Evolutionary conservation across 2,797 vertebrate species (phyloP).

Genomic region (Erpetoichthys calabaricus): DNA sequence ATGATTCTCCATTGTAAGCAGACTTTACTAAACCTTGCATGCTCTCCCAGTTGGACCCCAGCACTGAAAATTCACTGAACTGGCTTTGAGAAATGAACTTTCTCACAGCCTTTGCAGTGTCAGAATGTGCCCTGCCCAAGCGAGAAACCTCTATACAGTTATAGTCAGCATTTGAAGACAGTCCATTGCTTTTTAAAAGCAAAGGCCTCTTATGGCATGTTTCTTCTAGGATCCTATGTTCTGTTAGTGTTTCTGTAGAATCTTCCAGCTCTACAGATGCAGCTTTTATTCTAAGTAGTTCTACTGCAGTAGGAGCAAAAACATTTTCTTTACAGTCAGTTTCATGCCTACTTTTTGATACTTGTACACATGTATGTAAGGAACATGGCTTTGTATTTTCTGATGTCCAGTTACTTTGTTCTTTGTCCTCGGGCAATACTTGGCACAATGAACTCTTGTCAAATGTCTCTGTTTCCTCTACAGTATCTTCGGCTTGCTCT

Average conservation of each 20-base stretch:
- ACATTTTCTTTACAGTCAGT: constrained; percentile 14
- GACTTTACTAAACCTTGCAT: constrained; percentile 78
- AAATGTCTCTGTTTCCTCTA: constrained; percentile 18
- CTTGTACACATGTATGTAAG: constrained; percentile 30
- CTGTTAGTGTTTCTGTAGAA: constrained; percentile 51
- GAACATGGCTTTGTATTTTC: constrained; percentile 22
- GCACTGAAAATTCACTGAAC: constrained; percentile 66
- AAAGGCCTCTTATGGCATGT: not conserved
- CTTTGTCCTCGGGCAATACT: constrained; percentile 21
- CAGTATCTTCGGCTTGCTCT: not conserved
- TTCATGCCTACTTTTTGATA: constrained; percentile 27
- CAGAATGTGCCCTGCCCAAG: constrained; percentile 27
- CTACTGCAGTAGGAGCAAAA: constrained; percentile 12
- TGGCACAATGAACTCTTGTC: constrained; percentile 21
- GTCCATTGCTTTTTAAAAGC: not conserved
- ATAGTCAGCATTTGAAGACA: constrained; percentile 9
- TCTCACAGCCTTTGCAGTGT: constrained; percentile 41
- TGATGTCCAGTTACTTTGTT: constrained; percentile 26
- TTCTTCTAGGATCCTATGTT: constrained; percentile 24
- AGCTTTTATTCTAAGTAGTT: constrained; percentile 26
- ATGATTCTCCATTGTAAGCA: constrained; percentile 45
- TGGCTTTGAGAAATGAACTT: constrained; percentile 70
- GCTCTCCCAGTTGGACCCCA: constrained; percentile 78
- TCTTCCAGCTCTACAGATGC: constrained; percentile 36
- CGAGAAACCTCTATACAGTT: constrained; percentile 21